Base-by-base conservation (phyloP, 2,888 invertebrate genomes). In the Caenorhabditis wallacei region DNA sequence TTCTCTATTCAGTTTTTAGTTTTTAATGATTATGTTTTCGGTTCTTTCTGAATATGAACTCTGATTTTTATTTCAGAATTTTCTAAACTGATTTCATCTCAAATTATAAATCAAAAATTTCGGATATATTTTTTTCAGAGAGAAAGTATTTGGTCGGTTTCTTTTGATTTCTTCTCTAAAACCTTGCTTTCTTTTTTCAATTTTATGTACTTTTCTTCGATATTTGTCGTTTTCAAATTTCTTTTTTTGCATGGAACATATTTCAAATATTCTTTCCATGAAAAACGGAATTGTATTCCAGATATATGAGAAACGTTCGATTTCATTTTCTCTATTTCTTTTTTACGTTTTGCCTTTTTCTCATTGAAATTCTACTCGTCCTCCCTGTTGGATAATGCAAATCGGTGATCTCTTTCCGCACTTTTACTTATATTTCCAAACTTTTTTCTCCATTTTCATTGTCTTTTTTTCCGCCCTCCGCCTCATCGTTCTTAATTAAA, bases 401-500 rank as follows among this genome's bases (percentile, higher is more conserved):
- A 74, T 74, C 22, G 57, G 51, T 54, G 26, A 35, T 56, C 68
- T 30, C 16, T 26, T 66, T 37, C 37, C 35, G 46, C 20, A 70
- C 63, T 59, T 66, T 59, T 48, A 10, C 48, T 48, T 30, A 2
- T 48, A 16, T 64, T 24, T 61, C 22, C 26, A 35, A 66, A 57
- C 46, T 59, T 69, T 48, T 30, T 30, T 40, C 37, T 48, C 35
- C 43, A 48, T 20, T 61, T 13, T 51, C 37, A 5, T n/a, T 53
- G 43, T 40, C 46, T 46, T 30, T 30, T 59, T 30, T 51, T 51
- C 53, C 22, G 64, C 46, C 64, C 66, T n/a, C 66, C 56, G 24
- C 54, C 26, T 7, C 46, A 54, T 64, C 46, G 54, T 63, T 74
- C 68, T 59, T 76, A 76, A 76, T 76, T 76, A 76, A 76, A 76